Evolutionary conservation across 2,113 vertebrate species (phyloP), one percentile per base, ranked within the genome.

Genomic region (Muntiacus reevesi): DNA sequence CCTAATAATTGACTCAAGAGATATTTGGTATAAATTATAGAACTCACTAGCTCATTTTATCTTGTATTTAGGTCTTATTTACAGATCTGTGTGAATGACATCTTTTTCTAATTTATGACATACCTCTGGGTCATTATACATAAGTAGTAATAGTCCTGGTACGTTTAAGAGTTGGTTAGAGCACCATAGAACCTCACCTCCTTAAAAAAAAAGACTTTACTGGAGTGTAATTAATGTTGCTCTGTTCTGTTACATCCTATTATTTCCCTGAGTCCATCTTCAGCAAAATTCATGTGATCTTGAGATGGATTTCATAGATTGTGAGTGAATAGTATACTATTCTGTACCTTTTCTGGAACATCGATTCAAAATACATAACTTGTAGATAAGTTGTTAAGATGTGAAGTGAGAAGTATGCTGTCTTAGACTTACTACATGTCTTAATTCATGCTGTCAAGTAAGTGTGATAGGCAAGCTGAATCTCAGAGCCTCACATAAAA

Each of bases 351-450:
- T 96, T 89, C 25, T 97, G 47, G 91, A 96, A 74, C 27, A 67
- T 93, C 30, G 60, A 85, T 64, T 95, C 55, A 97, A 76, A 94
- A 62, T 87, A 71, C 19, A 50, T 54, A 50, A 19, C 27, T 52
- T 92, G 27, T 94, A 74, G 62, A n/a, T 84, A 92, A 74, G 16
- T 94, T 92, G 12, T 96, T 54, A 86, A 85, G 95, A 83, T 83
- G 71, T 96, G 40, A 93, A 89, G 4, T 89, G n/a, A 78, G 27
- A 86, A 45, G 28, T 89, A 76, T 14, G 5, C 7, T 89, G 54
- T 74, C 67, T 78, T 94, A 85, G 52, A 91, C 28, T 62, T 90
- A 6, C 33, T 85, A 28, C 23, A 50, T 47, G 57, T 88, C 43
- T 95, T 85, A 76, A 45, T 92, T 92, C 36, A 67, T 89, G 19